A percentile compares a stretch with the other conserved stretches of the same genome.
Conservation (phyloP, 1,140 invertebrate species). For the Fopius arisanus region DNA sequence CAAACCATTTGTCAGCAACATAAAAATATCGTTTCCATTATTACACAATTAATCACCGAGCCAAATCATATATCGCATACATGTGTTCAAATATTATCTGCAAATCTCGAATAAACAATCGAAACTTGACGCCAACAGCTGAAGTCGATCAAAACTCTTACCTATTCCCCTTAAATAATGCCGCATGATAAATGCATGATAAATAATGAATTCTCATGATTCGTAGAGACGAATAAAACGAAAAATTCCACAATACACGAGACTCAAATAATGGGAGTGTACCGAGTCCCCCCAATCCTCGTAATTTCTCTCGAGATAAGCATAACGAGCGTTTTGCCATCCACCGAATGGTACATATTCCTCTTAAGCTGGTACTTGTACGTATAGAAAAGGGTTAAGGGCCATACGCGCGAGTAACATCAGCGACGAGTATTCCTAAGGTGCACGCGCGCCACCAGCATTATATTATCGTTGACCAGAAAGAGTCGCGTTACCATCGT, state of each 20-base stretch:
- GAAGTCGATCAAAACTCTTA: too few relatives aligned
- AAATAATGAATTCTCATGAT: too few relatives aligned
- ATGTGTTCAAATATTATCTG: too few relatives aligned
- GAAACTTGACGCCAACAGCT: too few relatives aligned
- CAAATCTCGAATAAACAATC: too few relatives aligned
- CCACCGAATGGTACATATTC: not conserved
- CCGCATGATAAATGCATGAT: too few relatives aligned
- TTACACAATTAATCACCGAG: too few relatives aligned
- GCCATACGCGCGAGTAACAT: slow-evolving; percentile 19
- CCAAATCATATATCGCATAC: too few relatives aligned
- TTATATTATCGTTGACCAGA: slow-evolving; percentile 24
- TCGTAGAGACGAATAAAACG: too few relatives aligned
- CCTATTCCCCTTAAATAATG: too few relatives aligned
- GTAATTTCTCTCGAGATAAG: slow-evolving; percentile 7
- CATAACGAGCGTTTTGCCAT: slow-evolving; percentile 11
- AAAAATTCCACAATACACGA: not conserved
- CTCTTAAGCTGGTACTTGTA: not conserved
- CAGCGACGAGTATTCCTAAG: not conserved
- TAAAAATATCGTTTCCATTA: too few relatives aligned
- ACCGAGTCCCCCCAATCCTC: not conserved
- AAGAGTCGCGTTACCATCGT: slow-evolving; percentile 23
- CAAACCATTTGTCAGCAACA: too few relatives aligned
- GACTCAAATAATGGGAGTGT: not conserved
- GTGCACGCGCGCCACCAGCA: slow-evolving; percentile 19
- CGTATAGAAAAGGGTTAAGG: slow-evolving; percentile 18